Evolutionary conservation across 2,888 invertebrate species (phyloP), one percentile per base, ranked within the genome.

Genomic region (Torymus tubicola): DNA sequence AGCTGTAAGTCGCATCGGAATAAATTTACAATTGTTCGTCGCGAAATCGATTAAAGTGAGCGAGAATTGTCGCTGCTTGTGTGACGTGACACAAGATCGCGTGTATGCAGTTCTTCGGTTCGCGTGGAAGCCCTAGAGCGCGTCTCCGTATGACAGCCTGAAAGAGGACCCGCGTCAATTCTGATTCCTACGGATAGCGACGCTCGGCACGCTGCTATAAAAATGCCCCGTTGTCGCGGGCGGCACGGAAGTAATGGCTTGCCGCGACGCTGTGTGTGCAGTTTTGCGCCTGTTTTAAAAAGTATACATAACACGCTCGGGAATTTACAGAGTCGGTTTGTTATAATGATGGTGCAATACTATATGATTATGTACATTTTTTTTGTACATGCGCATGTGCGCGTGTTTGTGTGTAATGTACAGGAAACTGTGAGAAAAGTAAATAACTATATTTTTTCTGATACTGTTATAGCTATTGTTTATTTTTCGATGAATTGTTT

Each of bases 101-200:
- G 84, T 82, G 84, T 57, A 31, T 31, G 31, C 31, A 31, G 71
- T 72, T 72, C 73, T 55, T 12, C 42, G 14, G 58, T 64, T 80
- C 79, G 78, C 81, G 81, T 81, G 79, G 84, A 84, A 84, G 82
- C 84, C 84, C 72, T 82, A 82, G 11, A 31, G 21, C 53, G 16
- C 12, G 60, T 68, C 52, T 42, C 14, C 53, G 67, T 75, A 61
- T 61, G 61, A 53, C 24, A 52, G 14, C 13, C 16, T 14, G 16
- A 24, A 16, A 65, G 71, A 78, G 77, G 65, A 78, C 77, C 69
- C 52, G 21, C 55, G 63, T 69, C 55, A 14, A 76, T 69, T 57
- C 57, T 52, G 60, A 69, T 76, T 69, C 55, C n/a, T 63, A 57
- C n/a, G 31, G 70, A 70, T 77, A 61, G 60, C 58, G 31, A n/a